Evolutionary conservation across 2,113 vertebrate genomes (phyloP).

Genomic region (Ginglymostoma cirratum): DNA sequence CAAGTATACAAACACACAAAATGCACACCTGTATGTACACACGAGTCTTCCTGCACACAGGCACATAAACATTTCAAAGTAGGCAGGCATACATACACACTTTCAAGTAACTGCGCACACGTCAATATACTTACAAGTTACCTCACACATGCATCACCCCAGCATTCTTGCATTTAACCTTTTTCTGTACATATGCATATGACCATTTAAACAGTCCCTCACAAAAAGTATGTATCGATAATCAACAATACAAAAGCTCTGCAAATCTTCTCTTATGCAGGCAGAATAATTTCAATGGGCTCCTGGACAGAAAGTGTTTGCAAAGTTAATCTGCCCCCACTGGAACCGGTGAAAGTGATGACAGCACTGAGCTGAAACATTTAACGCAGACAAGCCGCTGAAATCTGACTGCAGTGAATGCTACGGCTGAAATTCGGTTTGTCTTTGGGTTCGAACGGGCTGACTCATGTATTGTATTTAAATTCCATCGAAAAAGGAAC

Average conservation of each 20-base stretch:
- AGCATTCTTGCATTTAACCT: neutral
- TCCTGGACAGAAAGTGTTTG: neutral
- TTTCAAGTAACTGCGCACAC: neutral
- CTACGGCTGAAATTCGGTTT: neutral
- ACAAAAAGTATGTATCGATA: too few species aligned
- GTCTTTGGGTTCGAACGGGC: neutral
- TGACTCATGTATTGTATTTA: conserved; percentile 16
- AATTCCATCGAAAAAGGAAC: neutral
- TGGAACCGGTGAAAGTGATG: neutral
- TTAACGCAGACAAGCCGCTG: neutral
- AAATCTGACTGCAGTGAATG: neutral
- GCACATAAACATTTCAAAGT: too few species aligned
- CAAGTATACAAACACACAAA: neutral
- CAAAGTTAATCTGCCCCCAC: neutral
- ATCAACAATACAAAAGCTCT: neutral
- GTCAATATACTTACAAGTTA: neutral
- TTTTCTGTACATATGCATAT: neutral
- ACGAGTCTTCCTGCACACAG: neutral
- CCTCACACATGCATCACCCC: too few species aligned
- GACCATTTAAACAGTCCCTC: neutral
- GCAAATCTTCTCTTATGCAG: neutral
- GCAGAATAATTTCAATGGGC: neutral
- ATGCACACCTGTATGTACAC: neutral
- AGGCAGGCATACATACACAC: neutral
- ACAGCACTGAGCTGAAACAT: neutral